These are phyloP conservation scores for Sphaerodactylus townsendi DNA, from an alignment of 2,113 vertebrate genomes.

Conservation along the genomic window DNA sequence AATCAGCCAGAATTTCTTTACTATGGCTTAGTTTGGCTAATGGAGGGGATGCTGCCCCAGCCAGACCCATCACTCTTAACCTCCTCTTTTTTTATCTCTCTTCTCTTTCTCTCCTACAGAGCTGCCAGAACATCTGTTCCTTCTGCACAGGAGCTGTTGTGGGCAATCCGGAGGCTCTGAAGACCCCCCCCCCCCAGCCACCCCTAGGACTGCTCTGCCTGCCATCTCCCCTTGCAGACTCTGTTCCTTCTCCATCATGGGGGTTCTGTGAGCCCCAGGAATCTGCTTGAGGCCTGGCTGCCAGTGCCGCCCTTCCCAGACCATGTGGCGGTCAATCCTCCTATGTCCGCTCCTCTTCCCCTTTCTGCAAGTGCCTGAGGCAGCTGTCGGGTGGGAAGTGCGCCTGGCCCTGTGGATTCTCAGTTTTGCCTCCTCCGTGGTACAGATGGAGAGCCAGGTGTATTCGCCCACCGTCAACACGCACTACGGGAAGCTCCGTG, in stretches of 20 bases:
- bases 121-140: conserved; percentile 12
- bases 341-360: conserved; percentile 70
- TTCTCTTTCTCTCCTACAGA: conserved; percentile 50
- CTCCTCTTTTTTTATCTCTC: background rate
- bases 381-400: conserved; percentile 74
- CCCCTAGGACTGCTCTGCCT: background rate
- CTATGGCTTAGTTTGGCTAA: background rate
- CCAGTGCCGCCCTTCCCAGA: conserved; percentile 71
- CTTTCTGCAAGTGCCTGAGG: conserved; percentile 74
- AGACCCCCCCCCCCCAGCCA: background rate
- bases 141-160: conserved; percentile 4
- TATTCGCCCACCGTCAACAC: conserved; percentile 97
- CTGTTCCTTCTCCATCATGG: conserved; percentile 28
- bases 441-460: conserved; percentile 80
- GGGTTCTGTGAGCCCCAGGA: conserved; percentile 64
- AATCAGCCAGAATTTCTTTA: no score
- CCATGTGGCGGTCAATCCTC: conserved; percentile 77
- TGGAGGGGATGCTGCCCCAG: conserved; percentile 12
- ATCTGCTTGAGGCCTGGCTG: conserved; percentile 73
- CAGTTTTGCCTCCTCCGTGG: conserved; percentile 80
- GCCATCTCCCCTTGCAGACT: background rate
- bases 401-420: conserved; percentile 85
- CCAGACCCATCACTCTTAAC: conserved; percentile 46
- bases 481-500: conserved; percentile 95
- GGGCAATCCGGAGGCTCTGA: conserved; percentile 46